Evolutionary conservation across 2,888 invertebrate species (phyloP), one percentile per base, ranked within the genome.

Genomic region (Pachliopta kotzebuea): DNA sequence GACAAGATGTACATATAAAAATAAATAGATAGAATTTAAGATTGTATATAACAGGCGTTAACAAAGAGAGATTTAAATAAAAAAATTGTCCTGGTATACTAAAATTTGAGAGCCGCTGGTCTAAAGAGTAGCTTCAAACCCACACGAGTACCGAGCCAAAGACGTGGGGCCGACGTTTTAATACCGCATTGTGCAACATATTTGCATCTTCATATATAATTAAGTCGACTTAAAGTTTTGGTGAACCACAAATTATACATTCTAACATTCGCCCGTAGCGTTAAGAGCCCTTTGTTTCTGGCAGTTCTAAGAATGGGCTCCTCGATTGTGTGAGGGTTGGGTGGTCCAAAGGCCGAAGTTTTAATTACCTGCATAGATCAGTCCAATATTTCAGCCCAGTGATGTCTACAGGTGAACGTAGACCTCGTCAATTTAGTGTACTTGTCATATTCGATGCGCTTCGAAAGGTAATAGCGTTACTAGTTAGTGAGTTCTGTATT

Each of bases 241-340:
- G 67, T 63, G 56, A 68, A 69, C 73, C 70, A 71, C 73, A 72
- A 72, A 73, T 71, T 71, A 72, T 67, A 64, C 59, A 68, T 69
- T 70, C 69, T 73, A 72, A 73, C 67, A 65, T 67, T 60, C 65
- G 68, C 67, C 64, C 60, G 65, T 58, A 58, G 67, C 58, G 62
- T 67, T 72, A 72, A 73, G 59, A 60, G 72, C 66, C 71, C 67
- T 74, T 76, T 74, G 76, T 75, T 72, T 72, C 65, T 53, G 65
- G 59, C 63, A 37, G 54, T 74, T 73, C 74, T 69, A 63, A 71
- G 72, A 71, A 74, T 54, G 21, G 4, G 20, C 52, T 18, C n/a
- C 14, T 26, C 49, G 56, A 61, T 8, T 18, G 26, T 21, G 45
- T 9, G n/a, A 49, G 53, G 52, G 57, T 57, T 63, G 61, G 65